Percentiles rank a stretch among this genome's conserved stretches.
phyloP scores from a whole-genome alignment of 2,888 invertebrate genomes.

The Eulithis testata region DNA sequence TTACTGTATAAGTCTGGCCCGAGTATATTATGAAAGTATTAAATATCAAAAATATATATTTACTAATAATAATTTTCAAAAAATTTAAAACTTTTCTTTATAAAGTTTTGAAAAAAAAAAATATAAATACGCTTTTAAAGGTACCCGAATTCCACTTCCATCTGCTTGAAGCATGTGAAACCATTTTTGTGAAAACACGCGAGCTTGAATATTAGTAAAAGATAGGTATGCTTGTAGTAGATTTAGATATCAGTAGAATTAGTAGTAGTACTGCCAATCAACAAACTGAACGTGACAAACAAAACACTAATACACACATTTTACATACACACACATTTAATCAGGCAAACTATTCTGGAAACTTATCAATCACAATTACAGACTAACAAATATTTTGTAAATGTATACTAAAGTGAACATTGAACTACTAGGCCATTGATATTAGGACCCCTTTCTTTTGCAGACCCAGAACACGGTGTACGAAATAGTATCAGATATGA shows the following conservation, averaged over 20 bases:
- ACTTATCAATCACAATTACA: conserved; percentile 50
- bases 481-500: conserved; percentile 99
- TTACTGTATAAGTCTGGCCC: background rate
- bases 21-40: background rate
- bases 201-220: conserved; percentile 38
- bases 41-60: too few species aligned
- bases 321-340: conserved; percentile 40
- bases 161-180: conserved; percentile 56
- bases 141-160: conserved; percentile 42
- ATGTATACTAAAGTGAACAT: conserved; percentile 65
- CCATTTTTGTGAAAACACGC: conserved; percentile 31
- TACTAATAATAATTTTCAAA: too few species aligned
- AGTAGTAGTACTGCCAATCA: conserved; percentile 12
- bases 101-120: too few species aligned
- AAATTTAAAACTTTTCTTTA: too few species aligned
- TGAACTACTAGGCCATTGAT: conserved; percentile 82
- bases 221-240: conserved; percentile 29
- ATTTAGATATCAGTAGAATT: conserved; percentile 24
- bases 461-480: conserved; percentile 99
- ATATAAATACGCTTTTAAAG: background rate
- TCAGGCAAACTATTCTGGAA: conserved; percentile 29
- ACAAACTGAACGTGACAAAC: conserved; percentile 8
- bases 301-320: conserved; percentile 39
- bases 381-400: conserved; percentile 54
- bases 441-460: conserved; percentile 84